These are phyloP conservation scores for Tribolium castaneum DNA, from an alignment of 1,140 invertebrate species.

Conservation along the genomic window DNA sequence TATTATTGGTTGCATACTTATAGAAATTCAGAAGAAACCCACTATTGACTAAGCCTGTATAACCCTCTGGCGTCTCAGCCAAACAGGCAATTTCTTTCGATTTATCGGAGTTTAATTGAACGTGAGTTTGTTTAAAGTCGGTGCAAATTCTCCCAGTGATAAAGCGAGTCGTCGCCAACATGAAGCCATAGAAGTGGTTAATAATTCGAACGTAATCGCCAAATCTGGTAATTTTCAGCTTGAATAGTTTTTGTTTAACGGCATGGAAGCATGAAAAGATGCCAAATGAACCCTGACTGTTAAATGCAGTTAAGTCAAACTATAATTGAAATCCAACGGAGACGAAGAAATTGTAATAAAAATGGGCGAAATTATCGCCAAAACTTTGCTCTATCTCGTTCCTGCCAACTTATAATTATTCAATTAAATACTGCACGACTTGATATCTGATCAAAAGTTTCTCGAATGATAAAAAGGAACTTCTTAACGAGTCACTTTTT, in stretches of 20 bases:
- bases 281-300: conserved; percentile 31
- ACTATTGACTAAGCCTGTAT: too few species aligned
- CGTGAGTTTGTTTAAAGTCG: conserved; percentile 26
- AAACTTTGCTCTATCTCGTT: conserved; percentile 11
- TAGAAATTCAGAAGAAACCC: too few species aligned
- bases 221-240: conserved; percentile 35
- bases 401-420: conserved; percentile 35
- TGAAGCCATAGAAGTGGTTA: conserved; percentile 20
- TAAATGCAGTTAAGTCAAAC: conserved; percentile 18
- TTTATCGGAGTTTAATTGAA: conserved; percentile 33
- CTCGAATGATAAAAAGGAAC: conserved; percentile 5
- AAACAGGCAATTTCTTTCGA: conserved; percentile 22
- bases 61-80: background rate
- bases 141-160: background rate
- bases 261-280: conserved; percentile 33
- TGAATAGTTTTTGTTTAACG: conserved; percentile 28
- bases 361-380: conserved; percentile 11
- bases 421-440: conserved; percentile 31
- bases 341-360: conserved; percentile 9
- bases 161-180: conserved; percentile 7
- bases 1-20: too few species aligned
- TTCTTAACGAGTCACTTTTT: conserved; percentile 24
- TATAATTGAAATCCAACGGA: conserved; percentile 3
- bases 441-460: conserved; percentile 38
- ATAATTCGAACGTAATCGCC: conserved; percentile 35